Evolutionary conservation across 2,113 vertebrate species (phyloP).

Genomic region (Channa maculata): DNA sequence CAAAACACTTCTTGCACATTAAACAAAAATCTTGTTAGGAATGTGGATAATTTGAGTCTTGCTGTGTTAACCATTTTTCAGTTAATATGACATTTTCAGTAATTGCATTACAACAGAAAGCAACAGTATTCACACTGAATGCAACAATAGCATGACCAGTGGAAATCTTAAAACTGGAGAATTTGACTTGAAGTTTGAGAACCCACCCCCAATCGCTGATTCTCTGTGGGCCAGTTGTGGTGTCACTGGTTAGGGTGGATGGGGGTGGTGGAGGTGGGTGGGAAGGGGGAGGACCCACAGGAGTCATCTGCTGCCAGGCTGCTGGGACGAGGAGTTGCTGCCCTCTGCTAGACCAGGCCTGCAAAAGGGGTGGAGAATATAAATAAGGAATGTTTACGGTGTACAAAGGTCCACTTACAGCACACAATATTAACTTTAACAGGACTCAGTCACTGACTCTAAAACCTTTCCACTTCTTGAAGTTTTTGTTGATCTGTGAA

Average conservation of each 20-base stretch:
- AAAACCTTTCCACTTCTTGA: background rate
- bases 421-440: background rate
- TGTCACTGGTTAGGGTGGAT: slow-evolving; percentile 87
- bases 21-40: too few species aligned
- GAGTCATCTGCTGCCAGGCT: slow-evolving; percentile 92
- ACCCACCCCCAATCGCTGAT: slow-evolving; percentile 96
- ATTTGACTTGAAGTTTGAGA: slow-evolving; percentile 9
- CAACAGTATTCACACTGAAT: background rate
- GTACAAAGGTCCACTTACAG: too few species aligned
- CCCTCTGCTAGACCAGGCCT: slow-evolving; percentile 91
- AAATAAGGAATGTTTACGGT: too few species aligned
- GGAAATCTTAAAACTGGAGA: background rate
- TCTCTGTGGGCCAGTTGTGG: slow-evolving; percentile 88
- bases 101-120: background rate
- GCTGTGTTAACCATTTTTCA: background rate
- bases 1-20: background rate
- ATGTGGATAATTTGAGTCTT: background rate
- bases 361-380: slow-evolving; percentile 38
- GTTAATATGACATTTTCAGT: background rate
- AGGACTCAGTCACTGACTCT: background rate
- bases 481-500: too few species aligned
- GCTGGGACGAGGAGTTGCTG: slow-evolving; percentile 94
- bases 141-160: background rate
- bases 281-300: slow-evolving; percentile 74
- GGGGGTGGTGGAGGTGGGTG: slow-evolving; percentile 82